Conservation (phyloP, 2,113 vertebrate species). For the Okapia johnstoni region DNA sequence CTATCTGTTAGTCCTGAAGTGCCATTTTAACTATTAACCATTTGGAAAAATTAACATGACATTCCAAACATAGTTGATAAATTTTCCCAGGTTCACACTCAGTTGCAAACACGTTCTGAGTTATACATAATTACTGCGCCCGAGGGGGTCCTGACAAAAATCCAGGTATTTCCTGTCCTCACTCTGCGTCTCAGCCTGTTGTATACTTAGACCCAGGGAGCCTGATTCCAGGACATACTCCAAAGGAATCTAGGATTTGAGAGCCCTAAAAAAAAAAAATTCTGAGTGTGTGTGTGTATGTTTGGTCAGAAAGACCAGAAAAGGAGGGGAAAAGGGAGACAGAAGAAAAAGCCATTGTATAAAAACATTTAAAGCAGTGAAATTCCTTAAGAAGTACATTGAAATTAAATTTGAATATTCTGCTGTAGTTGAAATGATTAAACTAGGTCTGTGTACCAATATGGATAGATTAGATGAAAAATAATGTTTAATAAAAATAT, state of each 20-base stretch:
- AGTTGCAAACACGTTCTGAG: neutral
- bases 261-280: neutral
- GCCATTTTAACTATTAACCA: neutral
- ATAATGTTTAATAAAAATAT: neutral
- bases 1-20: neutral
- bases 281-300: neutral
- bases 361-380: neutral
- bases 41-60: slow-evolving; percentile 17
- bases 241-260: neutral
- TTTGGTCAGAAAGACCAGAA: neutral
- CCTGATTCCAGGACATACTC: neutral
- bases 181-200: neutral
- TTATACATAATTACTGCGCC: neutral
- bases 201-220: neutral
- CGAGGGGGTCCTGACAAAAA: neutral
- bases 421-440: neutral
- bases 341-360: neutral
- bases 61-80: slow-evolving; percentile 19
- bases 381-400: neutral
- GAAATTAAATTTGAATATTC: slow-evolving; percentile 6
- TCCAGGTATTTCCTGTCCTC: neutral
- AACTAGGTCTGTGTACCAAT: neutral
- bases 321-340: neutral
- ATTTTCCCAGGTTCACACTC: slow-evolving; percentile 1
- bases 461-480: neutral